These are phyloP conservation scores for Leptinotarsa defecta DNA, from an alignment of 1,140 invertebrate species.

Conservation along the genomic window DNA sequence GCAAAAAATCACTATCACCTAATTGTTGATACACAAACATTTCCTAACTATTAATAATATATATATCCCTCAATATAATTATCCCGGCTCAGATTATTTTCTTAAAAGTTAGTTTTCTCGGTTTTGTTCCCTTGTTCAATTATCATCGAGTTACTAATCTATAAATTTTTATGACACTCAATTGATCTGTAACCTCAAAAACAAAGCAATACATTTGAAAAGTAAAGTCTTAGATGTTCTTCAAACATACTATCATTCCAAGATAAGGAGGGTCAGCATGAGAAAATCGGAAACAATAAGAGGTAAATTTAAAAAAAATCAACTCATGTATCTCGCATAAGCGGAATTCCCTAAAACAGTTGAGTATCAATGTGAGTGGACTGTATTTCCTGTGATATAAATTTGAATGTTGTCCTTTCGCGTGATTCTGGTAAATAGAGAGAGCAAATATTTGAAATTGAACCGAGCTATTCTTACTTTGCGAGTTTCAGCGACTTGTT, in stretches of 20 bases:
- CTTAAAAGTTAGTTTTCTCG: neutral
- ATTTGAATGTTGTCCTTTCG: too few species aligned
- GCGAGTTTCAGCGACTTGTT: too few species aligned
- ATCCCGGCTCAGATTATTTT: neutral
- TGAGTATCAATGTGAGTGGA: too few species aligned
- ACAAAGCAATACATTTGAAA: neutral
- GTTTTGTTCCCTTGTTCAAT: neutral
- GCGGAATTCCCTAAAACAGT: too few species aligned
- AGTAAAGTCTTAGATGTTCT: neutral
- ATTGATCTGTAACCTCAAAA: neutral
- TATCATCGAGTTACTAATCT: neutral
- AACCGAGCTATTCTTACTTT: too few species aligned
- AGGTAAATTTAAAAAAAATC: too few species aligned
- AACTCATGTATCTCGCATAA: too few species aligned
- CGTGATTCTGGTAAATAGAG: too few species aligned
- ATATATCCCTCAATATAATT: slow-evolving; percentile 2
- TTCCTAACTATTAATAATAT: neutral
- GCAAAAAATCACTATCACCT: neutral
- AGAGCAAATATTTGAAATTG: too few species aligned
- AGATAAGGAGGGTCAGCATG: neutral
- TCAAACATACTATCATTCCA: neutral
- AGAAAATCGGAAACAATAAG: neutral
- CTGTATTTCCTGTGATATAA: too few species aligned
- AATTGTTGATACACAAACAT: neutral
- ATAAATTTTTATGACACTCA: neutral